A percentile compares a stretch with the other conserved stretches of the same genome.
phyloP scores from a whole-genome alignment of 2,113 vertebrate genomes.

The Guaruba guarouba region DNA sequence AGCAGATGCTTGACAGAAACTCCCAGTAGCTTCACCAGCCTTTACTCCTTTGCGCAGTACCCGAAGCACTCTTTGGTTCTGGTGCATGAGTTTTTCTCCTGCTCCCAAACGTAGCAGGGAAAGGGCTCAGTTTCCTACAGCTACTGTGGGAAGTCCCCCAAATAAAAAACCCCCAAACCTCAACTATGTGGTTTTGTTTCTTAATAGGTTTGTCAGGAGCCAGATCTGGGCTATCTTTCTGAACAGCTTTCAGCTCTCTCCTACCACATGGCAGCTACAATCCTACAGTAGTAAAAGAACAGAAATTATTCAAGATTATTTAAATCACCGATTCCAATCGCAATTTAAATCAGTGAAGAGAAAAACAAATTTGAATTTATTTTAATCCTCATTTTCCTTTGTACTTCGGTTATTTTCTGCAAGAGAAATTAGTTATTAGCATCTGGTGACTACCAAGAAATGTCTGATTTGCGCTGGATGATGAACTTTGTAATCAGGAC shows the following conservation, averaged over 20 bases:
- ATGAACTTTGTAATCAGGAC: conserved; percentile 22
- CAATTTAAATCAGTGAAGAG: conserved; percentile 25
- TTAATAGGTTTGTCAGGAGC: not conserved
- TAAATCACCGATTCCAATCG: conserved; percentile 51
- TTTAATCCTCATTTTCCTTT: conserved; percentile 43
- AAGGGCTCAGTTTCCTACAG: accelerated
- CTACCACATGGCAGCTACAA: not conserved
- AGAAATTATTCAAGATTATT: conserved; percentile 41
- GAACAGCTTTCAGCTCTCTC: not conserved
- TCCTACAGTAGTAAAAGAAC: not conserved
- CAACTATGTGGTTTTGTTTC: not conserved
- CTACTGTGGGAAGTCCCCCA: not conserved
- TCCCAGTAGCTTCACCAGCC: not conserved
- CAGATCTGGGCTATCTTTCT: not conserved
- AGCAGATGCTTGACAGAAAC: not conserved
- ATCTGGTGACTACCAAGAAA: conserved; percentile 38
- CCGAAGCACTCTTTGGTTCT: not conserved
- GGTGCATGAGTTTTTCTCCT: not conserved
- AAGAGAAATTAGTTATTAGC: conserved; percentile 28
- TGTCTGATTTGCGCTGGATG: conserved; percentile 19
- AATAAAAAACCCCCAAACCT: not conserved
- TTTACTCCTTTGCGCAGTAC: not conserved
- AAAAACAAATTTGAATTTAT: conserved; percentile 54
- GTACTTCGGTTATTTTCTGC: conserved; percentile 24
- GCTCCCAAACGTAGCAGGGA: not conserved